Base-by-base conservation (phyloP, 2,797 vertebrate genomes). In the Eupleurogrammus muticus region DNA sequence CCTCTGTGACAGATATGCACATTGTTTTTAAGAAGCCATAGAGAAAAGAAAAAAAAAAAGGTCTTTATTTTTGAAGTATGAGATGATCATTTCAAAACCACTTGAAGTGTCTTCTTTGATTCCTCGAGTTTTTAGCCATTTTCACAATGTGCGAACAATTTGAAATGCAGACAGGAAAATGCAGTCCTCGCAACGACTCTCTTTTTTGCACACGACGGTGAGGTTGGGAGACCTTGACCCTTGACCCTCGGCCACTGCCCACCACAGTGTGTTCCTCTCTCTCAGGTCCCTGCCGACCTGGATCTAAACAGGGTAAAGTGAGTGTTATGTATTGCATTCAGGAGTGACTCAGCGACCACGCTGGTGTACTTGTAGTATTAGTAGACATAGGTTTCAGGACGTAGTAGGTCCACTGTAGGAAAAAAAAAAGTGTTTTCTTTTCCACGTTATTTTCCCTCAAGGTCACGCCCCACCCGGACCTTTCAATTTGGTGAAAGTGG, bases 241-340 rank as follows among this genome's bases (percentile, higher is more conserved):
- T 73, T 73, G 79, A 79, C 75, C 79, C 6, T 74, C 17, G 67
- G 72, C 82, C 77, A 70, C 81, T 83, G 83, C 79, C 88, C 86
- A 72, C 78, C 86, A 28, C 77, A 51, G 87, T 83, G 87, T 89
- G 89, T 85, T 91, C 79, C 92, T 93, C 93, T 94, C 93, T 92
- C 94, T 83, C 95, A 92, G 94, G 95, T 94, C 94, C 91, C 90
- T 89, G 85, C 90, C 16, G 95, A 85, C 93, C 91, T 95, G 95
- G 90, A 82, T 93, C 83, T 92, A 96, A 97, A 98, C 97, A 99
- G 97, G 97, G 98, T 99, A 98, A 97, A 96, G 94, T 95, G 95
- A 96, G 96, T 95, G 95, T 95, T 90, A 89, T 94, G 93, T 95
- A 89, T 95, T 96, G 95, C 93, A 93, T 95, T 92, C 88, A 84